Evolutionary conservation across 92 coral and sea anemone genomes (phyloP).

Genomic region (Actinernus sp.): DNA sequence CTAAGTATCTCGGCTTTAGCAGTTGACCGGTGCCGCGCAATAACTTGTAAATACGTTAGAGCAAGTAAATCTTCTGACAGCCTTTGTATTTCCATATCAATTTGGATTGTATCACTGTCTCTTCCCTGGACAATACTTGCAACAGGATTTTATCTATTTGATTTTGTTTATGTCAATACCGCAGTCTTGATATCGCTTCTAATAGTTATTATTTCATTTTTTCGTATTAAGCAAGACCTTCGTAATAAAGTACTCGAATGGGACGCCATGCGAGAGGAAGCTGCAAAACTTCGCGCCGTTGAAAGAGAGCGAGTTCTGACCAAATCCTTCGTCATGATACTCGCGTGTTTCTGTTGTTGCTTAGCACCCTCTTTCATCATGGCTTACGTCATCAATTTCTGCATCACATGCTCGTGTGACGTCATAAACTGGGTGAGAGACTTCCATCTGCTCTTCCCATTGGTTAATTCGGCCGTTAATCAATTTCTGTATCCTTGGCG

Average conservation of each 20-base stretch:
- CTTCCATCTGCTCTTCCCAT: not conserved
- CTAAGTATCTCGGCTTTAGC: conserved; percentile 65
- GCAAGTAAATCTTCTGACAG: conserved; percentile 9
- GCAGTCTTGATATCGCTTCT: not conserved
- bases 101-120: conserved; percentile 35
- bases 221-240: not conserved
- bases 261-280: conserved; percentile 10
- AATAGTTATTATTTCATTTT: not conserved
- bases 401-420: not conserved
- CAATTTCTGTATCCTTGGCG: conserved; percentile 6
- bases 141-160: conserved; percentile 17
- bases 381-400: conserved; percentile 4
- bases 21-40: conserved; percentile 53
- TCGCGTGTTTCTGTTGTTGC: not conserved
- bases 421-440: conserved; percentile 2
- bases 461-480: conserved; percentile 1
- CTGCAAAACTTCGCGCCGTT: conserved; percentile 1
- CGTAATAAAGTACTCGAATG: not conserved
- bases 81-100: conserved; percentile 15
- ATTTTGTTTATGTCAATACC: not conserved
- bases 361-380: not conserved
- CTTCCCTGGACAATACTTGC: conserved; percentile 9
- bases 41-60: conserved; percentile 40
- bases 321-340: not conserved
- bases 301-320: conserved; percentile 1